Conservation (phyloP, 2,113 vertebrate species). For the Alosa alosa region DNA sequence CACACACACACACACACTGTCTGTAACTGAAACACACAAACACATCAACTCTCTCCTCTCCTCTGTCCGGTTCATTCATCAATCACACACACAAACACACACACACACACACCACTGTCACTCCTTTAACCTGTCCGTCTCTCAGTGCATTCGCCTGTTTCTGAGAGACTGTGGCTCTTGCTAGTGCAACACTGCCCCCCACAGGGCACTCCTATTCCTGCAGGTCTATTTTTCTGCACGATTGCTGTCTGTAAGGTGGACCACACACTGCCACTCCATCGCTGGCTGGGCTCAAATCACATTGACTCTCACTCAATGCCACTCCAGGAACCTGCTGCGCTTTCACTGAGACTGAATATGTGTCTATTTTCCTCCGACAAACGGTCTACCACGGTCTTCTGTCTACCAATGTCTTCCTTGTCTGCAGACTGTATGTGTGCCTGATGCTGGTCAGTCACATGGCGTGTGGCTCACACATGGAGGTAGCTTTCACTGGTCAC, state of each 20-base stretch:
- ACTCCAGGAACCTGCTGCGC: background rate
- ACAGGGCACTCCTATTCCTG: slow-evolving; percentile 9
- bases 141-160: background rate
- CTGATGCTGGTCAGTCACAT: background rate
- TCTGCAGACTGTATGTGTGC: background rate
- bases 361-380: no score
- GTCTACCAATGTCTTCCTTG: no score
- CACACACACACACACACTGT: no score
- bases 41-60: background rate
- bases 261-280: background rate
- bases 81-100: background rate
- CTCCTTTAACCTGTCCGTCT: background rate
- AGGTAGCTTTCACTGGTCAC: no score
- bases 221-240: background rate
- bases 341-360: background rate
- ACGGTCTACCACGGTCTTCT: background rate
- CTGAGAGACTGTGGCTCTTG: background rate
- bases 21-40: no score
- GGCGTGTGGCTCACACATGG: no score
- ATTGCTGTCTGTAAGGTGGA: background rate
- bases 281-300: background rate
- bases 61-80: background rate
- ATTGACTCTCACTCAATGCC: background rate
- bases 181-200: slow-evolving; percentile 62
- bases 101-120: background rate